phyloP scores from a whole-genome alignment of 2,888 invertebrate species.

The Pomacea canaliculata region DNA sequence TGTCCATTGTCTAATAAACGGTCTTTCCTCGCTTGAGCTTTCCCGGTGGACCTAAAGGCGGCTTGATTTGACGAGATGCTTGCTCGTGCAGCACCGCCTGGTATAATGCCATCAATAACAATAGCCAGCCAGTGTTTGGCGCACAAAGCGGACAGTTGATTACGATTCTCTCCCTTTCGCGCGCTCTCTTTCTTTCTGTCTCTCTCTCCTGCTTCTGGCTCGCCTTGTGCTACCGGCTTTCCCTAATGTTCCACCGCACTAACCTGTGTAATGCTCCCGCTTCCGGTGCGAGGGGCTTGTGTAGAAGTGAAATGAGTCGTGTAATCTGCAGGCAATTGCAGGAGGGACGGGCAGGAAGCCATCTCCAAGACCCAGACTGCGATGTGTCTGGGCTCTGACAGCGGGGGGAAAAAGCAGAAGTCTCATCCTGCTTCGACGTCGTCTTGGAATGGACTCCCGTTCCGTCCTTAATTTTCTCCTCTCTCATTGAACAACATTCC shows the following conservation, averaged over 20 bases:
- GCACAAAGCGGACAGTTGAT: conserved; percentile 10
- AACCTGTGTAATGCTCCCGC: conserved; percentile 12
- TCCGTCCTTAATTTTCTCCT: too few species aligned
- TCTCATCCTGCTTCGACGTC: background rate
- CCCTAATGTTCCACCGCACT: conserved; percentile 6
- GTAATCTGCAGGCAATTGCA: conserved; percentile 21
- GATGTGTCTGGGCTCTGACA: conserved; percentile 3
- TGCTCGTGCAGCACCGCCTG: conserved; percentile 4
- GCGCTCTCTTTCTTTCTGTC: background rate
- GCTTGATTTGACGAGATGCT: conserved; percentile 28
- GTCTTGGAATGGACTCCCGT: too few species aligned
- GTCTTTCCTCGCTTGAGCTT: background rate
- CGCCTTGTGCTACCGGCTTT: background rate
- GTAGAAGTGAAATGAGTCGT: conserved; percentile 16
- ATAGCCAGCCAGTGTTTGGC: background rate
- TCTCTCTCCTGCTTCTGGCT: background rate
- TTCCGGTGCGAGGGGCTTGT: conserved; percentile 12
- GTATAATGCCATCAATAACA: conserved; percentile 15
- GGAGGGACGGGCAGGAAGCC: background rate
- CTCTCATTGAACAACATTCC: too few species aligned
- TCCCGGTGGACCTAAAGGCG: conserved; percentile 3
- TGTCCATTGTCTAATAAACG: conserved; percentile 23
- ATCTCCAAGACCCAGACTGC: conserved; percentile 1
- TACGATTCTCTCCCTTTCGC: conserved; percentile 7
- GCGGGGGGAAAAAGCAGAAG: background rate